Evolutionary conservation across 2,888 invertebrate genomes (phyloP).

Genomic region (Crioceris asparagi): DNA sequence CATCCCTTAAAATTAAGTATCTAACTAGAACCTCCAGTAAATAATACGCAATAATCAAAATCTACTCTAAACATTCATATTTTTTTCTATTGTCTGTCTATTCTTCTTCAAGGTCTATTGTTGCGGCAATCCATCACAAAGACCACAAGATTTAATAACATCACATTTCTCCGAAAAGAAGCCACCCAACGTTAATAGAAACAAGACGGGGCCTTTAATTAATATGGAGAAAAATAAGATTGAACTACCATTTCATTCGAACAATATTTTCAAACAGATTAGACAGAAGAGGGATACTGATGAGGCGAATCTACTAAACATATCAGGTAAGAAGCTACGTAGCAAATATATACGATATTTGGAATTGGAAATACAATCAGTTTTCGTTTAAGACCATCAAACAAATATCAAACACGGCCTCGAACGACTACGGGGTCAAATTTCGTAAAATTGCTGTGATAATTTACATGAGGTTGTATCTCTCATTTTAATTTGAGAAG

Average conservation of each 20-base stretch:
- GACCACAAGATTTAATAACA: constrained; percentile 15
- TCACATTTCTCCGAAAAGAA: constrained; percentile 25
- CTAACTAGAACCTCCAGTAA: no score
- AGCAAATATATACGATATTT: no score
- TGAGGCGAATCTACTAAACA: constrained; percentile 26
- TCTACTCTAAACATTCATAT: no score
- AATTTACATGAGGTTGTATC: no score
- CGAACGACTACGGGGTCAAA: no score
- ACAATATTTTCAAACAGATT: constrained; percentile 34
- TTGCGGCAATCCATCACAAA: constrained; percentile 24
- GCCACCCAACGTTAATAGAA: constrained; percentile 23
- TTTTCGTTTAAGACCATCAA: no score
- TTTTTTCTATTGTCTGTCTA: background rate
- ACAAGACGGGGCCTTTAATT: constrained; percentile 23
- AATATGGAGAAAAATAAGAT: constrained; percentile 32
- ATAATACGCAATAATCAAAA: no score
- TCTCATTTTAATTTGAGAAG: no score
- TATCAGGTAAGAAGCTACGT: constrained; percentile 23
- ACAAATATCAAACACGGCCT: no score
- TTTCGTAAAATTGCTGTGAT: no score
- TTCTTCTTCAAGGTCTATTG: constrained; percentile 29
- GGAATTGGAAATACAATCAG: no score
- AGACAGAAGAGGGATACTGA: constrained; percentile 32
- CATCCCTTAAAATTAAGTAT: no score
- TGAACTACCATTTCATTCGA: constrained; percentile 33